phyloP scores from a whole-genome alignment of 2,113 vertebrate genomes.

The Holacanthus passer region DNA sequence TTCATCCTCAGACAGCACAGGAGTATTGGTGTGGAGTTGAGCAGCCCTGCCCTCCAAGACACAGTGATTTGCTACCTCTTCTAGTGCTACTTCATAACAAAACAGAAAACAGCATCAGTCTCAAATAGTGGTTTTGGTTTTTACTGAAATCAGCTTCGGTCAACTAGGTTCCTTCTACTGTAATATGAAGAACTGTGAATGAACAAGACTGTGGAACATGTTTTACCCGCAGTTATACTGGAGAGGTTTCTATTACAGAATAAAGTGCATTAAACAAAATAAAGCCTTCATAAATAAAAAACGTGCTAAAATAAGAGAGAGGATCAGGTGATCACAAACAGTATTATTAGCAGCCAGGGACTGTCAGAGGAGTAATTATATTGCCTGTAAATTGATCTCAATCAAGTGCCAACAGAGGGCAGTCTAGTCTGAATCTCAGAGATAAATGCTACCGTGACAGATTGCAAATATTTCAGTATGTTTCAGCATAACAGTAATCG shows the following conservation, averaged over 20 bases:
- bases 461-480: slow-evolving; percentile 29
- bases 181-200: slow-evolving; percentile 39
- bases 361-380: slow-evolving; percentile 37
- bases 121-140: slow-evolving; percentile 66
- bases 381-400: slow-evolving; percentile 40
- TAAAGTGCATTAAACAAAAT: slow-evolving; percentile 85
- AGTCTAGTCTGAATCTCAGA: slow-evolving; percentile 15
- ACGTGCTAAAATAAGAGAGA: slow-evolving; percentile 20
- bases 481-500: slow-evolving; percentile 63
- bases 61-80: slow-evolving; percentile 74
- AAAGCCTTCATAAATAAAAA: slow-evolving; percentile 66
- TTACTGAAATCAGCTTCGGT: slow-evolving; percentile 27
- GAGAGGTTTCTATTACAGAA: slow-evolving; percentile 30
- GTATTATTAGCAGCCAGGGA: slow-evolving; percentile 25
- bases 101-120: slow-evolving; percentile 53
- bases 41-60: slow-evolving; percentile 60
- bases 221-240: slow-evolving; percentile 26
- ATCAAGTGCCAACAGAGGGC: slow-evolving; percentile 32
- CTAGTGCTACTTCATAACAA: slow-evolving; percentile 53
- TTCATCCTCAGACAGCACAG: slow-evolving; percentile 32
- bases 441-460: slow-evolving; percentile 52
- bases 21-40: slow-evolving; percentile 41
- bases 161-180: slow-evolving; percentile 34
- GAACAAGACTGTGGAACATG: slow-evolving; percentile 33
- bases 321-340: slow-evolving; percentile 27